Percentiles rank a stretch among this genome's conserved stretches.
Conservation (phyloP, 2,888 invertebrate genomes). For the Orthonevra nobilis region DNA sequence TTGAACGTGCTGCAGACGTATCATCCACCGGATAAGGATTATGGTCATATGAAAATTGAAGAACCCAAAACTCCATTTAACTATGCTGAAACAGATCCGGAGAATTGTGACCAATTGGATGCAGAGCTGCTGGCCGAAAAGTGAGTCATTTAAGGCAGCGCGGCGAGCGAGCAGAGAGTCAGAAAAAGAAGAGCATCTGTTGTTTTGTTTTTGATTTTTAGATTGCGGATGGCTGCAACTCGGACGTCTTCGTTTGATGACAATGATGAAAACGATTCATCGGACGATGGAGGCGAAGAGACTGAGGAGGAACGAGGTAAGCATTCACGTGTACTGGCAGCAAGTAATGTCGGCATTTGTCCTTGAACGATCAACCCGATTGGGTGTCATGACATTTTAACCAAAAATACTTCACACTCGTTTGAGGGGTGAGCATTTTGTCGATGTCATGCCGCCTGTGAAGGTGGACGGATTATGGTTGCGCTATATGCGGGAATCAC, state of each 20-base stretch:
- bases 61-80: constrained; percentile 97
- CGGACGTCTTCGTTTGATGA: constrained; percentile 80
- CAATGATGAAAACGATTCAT: constrained; percentile 81
- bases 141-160: constrained; percentile 80
- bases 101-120: constrained; percentile 82
- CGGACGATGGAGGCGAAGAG: constrained; percentile 83
- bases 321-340: constrained; percentile 1
- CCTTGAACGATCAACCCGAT: constrained; percentile 27
- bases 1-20: constrained; percentile 99
- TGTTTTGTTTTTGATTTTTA: constrained; percentile 58
- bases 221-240: constrained; percentile 78
- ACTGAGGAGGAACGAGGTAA: constrained; percentile 83
- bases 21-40: constrained; percentile 98
- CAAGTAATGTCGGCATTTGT: constrained; percentile 7
- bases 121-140: constrained; percentile 89
- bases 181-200: constrained; percentile 5
- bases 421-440: constrained; percentile 31
- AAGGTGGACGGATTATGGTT: constrained; percentile 22
- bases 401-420: constrained; percentile 39
- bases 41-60: constrained; percentile 99
- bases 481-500: background rate
- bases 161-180: background rate
- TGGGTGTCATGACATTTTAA: constrained; percentile 46
- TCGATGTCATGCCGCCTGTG: background rate
- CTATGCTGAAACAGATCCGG: constrained; percentile 83